A percentile compares a stretch with the other conserved stretches of the same genome.
Evolutionary conservation across 23 tunicate genomes (phyloP).

Genomic region (Styela clava): DNA sequence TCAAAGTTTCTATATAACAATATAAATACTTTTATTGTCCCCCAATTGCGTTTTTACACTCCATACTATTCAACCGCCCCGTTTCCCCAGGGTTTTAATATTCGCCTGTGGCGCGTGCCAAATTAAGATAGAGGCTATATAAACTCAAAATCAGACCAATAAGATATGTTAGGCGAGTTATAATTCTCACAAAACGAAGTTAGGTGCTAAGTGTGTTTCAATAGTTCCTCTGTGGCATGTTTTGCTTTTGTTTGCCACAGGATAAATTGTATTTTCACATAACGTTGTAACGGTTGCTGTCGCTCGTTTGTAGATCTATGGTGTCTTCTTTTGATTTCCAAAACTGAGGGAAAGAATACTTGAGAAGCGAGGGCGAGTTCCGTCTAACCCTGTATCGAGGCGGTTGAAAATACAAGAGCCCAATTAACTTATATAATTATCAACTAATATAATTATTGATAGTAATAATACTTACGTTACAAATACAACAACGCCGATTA

Average conservation of each 20-base stretch:
- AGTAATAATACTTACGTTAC: constrained; percentile 50
- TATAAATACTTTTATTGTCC: background rate
- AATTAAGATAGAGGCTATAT: no score
- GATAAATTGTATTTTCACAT: constrained; percentile 33
- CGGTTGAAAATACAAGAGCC: constrained; percentile 22
- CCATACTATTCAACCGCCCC: constrained; percentile 37
- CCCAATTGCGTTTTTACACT: constrained; percentile 9
- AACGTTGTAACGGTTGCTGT: constrained; percentile 44
- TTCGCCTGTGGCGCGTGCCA: background rate
- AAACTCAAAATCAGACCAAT: no score
- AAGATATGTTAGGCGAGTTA: no score
- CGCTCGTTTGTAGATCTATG: constrained; percentile 34
- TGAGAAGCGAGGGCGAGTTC: constrained; percentile 49
- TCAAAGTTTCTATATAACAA: background rate
- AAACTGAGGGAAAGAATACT: constrained; percentile 46
- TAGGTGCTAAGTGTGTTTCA: no score
- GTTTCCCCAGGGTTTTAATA: background rate
- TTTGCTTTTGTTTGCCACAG: background rate
- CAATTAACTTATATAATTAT: no score
- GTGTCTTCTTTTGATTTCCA: constrained; percentile 53
- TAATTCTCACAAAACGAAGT: no score
- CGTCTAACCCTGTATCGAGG: constrained; percentile 47
- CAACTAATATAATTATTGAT: no score
- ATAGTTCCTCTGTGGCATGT: background rate
- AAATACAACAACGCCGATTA: constrained; percentile 45